phyloP scores from a whole-genome alignment of 2,113 vertebrate species.

The Xyliphius kryptos region DNA sequence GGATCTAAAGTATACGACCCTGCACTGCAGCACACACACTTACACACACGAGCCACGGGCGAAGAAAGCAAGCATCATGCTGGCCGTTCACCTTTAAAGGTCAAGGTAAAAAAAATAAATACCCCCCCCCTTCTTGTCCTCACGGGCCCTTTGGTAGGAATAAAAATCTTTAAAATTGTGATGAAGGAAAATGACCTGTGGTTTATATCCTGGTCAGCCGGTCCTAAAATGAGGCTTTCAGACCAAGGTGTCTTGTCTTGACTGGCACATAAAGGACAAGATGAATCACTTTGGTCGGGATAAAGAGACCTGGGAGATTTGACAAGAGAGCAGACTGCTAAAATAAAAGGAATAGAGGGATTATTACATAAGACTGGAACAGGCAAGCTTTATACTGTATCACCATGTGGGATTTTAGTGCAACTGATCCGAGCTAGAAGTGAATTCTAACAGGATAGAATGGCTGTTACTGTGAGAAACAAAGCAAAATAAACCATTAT shows the following conservation, averaged over 20 bases:
- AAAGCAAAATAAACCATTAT: no score
- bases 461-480: no score
- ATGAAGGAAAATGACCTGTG: slow-evolving; percentile 27
- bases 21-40: slow-evolving; percentile 13
- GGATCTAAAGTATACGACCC: slow-evolving; percentile 32
- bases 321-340: slow-evolving; percentile 3
- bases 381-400: background rate
- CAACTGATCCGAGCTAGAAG: no score
- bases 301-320: background rate
- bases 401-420: no score
- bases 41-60: slow-evolving; percentile 2
- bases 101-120: slow-evolving; percentile 21
- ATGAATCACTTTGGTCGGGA: slow-evolving; percentile 9
- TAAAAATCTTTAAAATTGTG: slow-evolving; percentile 19
- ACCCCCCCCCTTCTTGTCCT: slow-evolving; percentile 14
- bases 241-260: slow-evolving; percentile 21
- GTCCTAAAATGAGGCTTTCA: slow-evolving; percentile 22
- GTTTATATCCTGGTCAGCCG: slow-evolving; percentile 15
- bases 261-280: slow-evolving; percentile 17
- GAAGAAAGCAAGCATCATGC: slow-evolving; percentile 12
- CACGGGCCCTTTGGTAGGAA: slow-evolving; percentile 8
- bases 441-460: no score
- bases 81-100: slow-evolving; percentile 35
- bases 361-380: background rate
- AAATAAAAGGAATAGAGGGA: slow-evolving; percentile 12